A percentile compares a stretch with the other conserved stretches of the same genome.
Conservation (phyloP, 2,797 vertebrate species). For the Myripristis jacobus region DNA sequence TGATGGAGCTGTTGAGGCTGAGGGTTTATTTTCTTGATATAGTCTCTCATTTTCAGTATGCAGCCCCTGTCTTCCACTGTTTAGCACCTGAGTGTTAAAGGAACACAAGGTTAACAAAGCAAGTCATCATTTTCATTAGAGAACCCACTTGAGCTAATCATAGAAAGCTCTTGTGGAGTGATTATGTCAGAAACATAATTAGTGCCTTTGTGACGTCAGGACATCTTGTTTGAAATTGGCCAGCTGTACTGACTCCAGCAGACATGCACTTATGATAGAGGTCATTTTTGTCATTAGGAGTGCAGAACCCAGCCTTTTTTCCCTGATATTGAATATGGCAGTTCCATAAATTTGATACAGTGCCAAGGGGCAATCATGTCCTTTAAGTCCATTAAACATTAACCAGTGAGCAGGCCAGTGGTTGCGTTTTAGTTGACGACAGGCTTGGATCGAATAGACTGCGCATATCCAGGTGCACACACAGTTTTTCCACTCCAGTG, state of each 20-base stretch:
- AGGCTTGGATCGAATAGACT: slow-evolving; percentile 50
- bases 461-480: slow-evolving; percentile 48
- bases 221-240: slow-evolving; percentile 45
- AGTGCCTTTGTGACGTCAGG: slow-evolving; percentile 71
- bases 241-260: slow-evolving; percentile 51
- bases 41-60: slow-evolving; percentile 45
- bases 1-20: slow-evolving; percentile 44
- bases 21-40: slow-evolving; percentile 38
- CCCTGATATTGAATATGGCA: slow-evolving; percentile 49
- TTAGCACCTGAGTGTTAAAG: slow-evolving; percentile 70
- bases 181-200: slow-evolving; percentile 79
- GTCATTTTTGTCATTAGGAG: slow-evolving; percentile 68
- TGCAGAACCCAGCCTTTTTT: slow-evolving; percentile 56
- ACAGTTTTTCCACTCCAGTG: slow-evolving; percentile 48
- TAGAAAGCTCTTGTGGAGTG: slow-evolving; percentile 65
- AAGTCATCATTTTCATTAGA: slow-evolving; percentile 78
- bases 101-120: slow-evolving; percentile 78
- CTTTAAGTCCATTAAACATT: slow-evolving; percentile 78
- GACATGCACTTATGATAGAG: slow-evolving; percentile 51
- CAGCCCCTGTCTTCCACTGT: slow-evolving; percentile 49
- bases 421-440: slow-evolving; percentile 54
- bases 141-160: slow-evolving; percentile 74
- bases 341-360: slow-evolving; percentile 69
- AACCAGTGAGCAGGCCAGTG: slow-evolving; percentile 50
- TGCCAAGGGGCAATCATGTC: slow-evolving; percentile 70